These are phyloP conservation scores for Ctenicera cuprea DNA, from an alignment of 2,888 invertebrate species.

Conservation along the genomic window DNA sequence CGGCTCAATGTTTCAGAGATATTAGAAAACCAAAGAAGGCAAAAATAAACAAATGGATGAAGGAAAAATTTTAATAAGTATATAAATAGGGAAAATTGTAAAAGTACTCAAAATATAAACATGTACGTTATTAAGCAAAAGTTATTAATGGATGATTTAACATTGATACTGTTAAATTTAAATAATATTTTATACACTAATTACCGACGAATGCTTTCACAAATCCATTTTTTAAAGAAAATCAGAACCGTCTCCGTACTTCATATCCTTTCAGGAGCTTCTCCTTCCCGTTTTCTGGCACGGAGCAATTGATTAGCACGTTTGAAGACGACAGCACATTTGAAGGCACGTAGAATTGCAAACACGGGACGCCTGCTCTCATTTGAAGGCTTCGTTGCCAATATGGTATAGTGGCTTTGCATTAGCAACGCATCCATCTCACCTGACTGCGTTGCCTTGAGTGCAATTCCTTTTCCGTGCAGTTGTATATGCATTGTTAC, in stretches of 20 bases:
- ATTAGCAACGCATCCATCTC: conserved; percentile 10
- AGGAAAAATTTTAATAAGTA: too few species aligned
- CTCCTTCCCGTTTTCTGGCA: conserved; percentile 28
- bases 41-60: too few species aligned
- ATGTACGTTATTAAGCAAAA: too few species aligned
- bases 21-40: too few species aligned
- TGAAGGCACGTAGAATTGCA: conserved; percentile 41
- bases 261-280: conserved; percentile 1
- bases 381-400: conserved; percentile 22
- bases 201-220: background rate
- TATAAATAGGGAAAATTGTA: too few species aligned
- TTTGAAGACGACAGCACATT: conserved; percentile 40
- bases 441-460: background rate
- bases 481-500: background rate
- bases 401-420: conserved; percentile 16
- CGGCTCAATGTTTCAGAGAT: too few species aligned
- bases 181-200: too few species aligned
- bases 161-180: too few species aligned
- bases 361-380: conserved; percentile 29
- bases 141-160: too few species aligned
- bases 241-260: background rate
- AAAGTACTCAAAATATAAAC: too few species aligned
- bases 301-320: conserved; percentile 43
- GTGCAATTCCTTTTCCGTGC: background rate
- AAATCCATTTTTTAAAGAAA: conserved; percentile 4